Base-by-base conservation (phyloP, 1,140 invertebrate species). In the Bicyclus anynana region DNA sequence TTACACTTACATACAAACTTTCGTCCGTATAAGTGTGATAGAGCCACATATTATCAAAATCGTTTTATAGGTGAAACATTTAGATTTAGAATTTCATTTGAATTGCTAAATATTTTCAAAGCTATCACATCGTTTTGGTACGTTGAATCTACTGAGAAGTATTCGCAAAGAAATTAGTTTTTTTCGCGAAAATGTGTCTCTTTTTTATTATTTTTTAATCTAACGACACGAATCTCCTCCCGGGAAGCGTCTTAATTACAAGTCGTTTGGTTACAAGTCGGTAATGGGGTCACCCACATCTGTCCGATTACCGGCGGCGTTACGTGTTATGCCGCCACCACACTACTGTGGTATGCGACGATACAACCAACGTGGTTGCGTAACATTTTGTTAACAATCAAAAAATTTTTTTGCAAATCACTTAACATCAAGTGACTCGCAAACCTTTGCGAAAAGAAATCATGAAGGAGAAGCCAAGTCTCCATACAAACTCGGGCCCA, bases 211-310 rank as follows among this genome's bases (percentile, higher is more conserved):
- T 71, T 69, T 67, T 65, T 69, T 62, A 65, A 61, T 62, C 64
- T 66, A 69, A 66, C 70, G 69, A 77, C 75, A 75, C 67, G 47
- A 62, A 67, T 68, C 55, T 56, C 65, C 61, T 70, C 59, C 65
- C 59, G 62, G 68, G 73, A 72, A 66, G 58, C 59, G 52, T 77
- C 67, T 79, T 79, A 77, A 75, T 78, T 79, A 72, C 69, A 53
- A 35, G 54, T 54, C 38, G 63, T 65, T 62, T 62, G 58, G 62
- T 72, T 69, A 69, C 58, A 53, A 44, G 56, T 60, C 54, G 53
- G 52, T 55, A 76, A 67, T 46, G 68, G 64, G 74, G 72, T 59
- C 74, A 54, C 74, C 76, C 60, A 79, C 70, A 75, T 79, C 67
- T 72, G 72, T 78, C 67, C 57, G 52, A 67, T 62, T 55, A 60